phyloP scores from a whole-genome alignment of 2,888 invertebrate genomes.

The Eristalis tenax region DNA sequence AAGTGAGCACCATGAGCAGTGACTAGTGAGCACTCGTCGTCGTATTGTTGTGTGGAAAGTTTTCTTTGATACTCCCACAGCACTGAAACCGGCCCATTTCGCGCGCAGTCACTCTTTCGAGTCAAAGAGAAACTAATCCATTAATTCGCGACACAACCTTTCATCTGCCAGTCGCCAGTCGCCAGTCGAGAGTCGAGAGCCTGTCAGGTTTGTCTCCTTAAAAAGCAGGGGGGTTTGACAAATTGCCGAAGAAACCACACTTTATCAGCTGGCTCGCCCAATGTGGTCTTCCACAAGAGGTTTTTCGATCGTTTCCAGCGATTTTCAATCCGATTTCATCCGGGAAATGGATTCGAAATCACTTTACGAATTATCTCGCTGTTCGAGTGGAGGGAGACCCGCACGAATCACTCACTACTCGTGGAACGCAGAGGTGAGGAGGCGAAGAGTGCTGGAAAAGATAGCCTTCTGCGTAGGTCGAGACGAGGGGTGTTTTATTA shows the following conservation, averaged over 20 bases:
- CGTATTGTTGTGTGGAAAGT: slow-evolving; percentile 38
- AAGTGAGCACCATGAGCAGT: slow-evolving; percentile 21
- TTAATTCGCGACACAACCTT: not conserved
- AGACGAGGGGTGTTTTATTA: not conserved
- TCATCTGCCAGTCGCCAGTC: not conserved
- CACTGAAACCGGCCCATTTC: slow-evolving; percentile 34
- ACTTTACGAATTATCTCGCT: slow-evolving; percentile 47
- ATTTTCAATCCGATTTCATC: slow-evolving; percentile 21
- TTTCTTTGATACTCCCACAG: slow-evolving; percentile 48
- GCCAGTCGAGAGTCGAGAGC: not conserved
- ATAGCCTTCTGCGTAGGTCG: not conserved
- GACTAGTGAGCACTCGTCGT: not conserved
- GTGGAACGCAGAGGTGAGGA: not conserved
- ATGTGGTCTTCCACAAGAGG: not conserved
- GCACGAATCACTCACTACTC: slow-evolving; percentile 16
- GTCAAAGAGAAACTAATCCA: slow-evolving; percentile 1
- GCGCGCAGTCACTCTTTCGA: slow-evolving; percentile 7
- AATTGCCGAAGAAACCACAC: slow-evolving; percentile 22
- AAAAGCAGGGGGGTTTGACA: slow-evolving; percentile 19
- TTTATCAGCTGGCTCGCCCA: slow-evolving; percentile 1
- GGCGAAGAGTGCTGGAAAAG: slow-evolving; percentile 7
- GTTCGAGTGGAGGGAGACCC: slow-evolving; percentile 17
- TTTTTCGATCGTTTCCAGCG: not conserved
- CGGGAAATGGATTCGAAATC: slow-evolving; percentile 60
- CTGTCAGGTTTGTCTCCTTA: slow-evolving; percentile 27